phyloP scores from a whole-genome alignment of 1,140 invertebrate genomes.

The Aricia agestis region DNA sequence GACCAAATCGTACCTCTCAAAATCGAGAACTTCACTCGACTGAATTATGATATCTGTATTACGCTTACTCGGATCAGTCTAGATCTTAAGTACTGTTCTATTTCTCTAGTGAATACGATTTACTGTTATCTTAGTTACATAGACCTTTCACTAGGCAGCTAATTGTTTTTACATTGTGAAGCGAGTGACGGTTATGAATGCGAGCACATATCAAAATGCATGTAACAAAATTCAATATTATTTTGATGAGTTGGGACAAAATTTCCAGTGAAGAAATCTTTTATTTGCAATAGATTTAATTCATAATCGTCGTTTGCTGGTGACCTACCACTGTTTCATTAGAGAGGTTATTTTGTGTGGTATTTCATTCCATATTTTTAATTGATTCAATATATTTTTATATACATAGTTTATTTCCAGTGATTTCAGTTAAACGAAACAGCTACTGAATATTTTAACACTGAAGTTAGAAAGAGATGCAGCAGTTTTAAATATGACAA shows the following conservation, averaged over 20 bases:
- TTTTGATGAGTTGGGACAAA: background rate
- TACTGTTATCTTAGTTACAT: conserved; percentile 48
- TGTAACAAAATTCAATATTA: background rate
- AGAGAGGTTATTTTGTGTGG: conserved; percentile 55
- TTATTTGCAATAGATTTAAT: background rate
- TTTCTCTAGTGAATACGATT: conserved; percentile 71
- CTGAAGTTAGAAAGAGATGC: conserved; percentile 5
- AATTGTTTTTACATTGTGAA: conserved; percentile 23
- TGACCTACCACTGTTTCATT: conserved; percentile 24
- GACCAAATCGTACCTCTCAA: conserved; percentile 56
- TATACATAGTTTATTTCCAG: conserved; percentile 51
- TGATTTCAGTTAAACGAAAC: conserved; percentile 33
- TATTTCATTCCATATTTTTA: conserved; percentile 66
- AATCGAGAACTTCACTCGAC: conserved; percentile 70
- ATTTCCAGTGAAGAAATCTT: background rate
- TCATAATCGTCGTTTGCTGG: conserved; percentile 7
- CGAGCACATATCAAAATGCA: background rate
- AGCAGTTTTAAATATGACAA: background rate
- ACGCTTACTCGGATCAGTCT: conserved; percentile 74
- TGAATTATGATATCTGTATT: conserved; percentile 72
- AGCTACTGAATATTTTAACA: background rate
- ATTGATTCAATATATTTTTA: conserved; percentile 58
- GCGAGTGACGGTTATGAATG: conserved; percentile 12
- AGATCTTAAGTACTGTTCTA: conserved; percentile 71
- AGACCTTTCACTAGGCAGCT: conserved; percentile 42